Evolutionary conservation across 2,797 vertebrate species (phyloP).

Genomic region (Diceros bicornis): DNA sequence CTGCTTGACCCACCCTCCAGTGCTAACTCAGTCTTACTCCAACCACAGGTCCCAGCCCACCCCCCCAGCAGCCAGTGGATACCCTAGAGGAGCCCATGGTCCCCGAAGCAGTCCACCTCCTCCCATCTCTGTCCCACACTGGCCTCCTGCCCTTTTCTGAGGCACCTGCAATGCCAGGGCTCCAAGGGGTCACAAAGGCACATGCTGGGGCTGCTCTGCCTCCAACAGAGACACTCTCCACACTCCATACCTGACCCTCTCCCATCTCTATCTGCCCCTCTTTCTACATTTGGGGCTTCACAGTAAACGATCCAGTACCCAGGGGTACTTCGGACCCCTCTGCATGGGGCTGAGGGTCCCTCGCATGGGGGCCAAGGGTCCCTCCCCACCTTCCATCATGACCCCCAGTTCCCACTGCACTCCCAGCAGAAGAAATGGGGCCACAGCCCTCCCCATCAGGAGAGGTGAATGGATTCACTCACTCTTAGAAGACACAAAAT

Average conservation of each 20-base stretch:
- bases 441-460: background rate
- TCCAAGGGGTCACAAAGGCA: background rate
- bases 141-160: background rate
- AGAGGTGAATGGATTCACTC: background rate
- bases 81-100: background rate
- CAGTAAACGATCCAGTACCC: background rate
- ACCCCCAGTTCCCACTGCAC: background rate
- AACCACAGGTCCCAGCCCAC: background rate
- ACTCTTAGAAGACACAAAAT: background rate
- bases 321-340: background rate
- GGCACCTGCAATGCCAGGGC: background rate
- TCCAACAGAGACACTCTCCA: background rate
- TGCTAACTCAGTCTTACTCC: constrained; percentile 6
- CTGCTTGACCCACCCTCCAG: background rate
- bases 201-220: background rate
- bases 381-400: background rate
- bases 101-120: background rate
- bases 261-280: background rate
- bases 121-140: background rate
- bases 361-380: background rate
- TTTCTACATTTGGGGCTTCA: background rate
- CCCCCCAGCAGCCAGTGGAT: background rate
- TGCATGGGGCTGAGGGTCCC: background rate
- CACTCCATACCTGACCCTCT: background rate
- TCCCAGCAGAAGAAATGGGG: background rate